Evolutionary conservation across 2,797 vertebrate genomes (phyloP).

Genomic region (Pyrocephalus nanus): DNA sequence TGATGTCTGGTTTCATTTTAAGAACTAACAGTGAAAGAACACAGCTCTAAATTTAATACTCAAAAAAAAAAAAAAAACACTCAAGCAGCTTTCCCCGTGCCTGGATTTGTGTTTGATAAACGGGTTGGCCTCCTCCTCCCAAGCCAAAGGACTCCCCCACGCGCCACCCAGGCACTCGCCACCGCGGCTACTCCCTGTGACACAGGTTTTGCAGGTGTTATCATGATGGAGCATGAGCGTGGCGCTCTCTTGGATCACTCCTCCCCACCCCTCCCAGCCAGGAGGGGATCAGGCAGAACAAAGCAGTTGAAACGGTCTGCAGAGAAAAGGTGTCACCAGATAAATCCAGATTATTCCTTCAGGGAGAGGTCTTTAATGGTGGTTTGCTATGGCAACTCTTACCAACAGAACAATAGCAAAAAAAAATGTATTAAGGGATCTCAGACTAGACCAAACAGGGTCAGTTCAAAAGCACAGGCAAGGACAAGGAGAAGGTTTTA

Average conservation of each 20-base stretch:
- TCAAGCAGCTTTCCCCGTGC: not conserved
- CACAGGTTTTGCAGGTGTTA: not conserved
- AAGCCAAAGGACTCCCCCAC: not conserved
- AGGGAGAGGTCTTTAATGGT: not conserved
- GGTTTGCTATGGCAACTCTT: not conserved
- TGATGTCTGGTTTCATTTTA: not conserved
- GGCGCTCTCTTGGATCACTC: not conserved
- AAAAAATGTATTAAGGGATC: not conserved
- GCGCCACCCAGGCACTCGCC: not conserved
- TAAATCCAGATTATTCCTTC: not conserved
- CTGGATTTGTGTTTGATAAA: not conserved
- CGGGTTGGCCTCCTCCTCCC: not conserved
- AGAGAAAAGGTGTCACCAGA: not conserved
- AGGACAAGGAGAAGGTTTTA: not conserved
- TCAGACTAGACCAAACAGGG: not conserved
- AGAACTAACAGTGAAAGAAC: not conserved
- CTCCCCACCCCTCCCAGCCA: not conserved
- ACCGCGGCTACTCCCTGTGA: not conserved
- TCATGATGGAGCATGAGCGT: fast-evolving
- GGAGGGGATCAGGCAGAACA: not conserved
- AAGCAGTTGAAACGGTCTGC: not conserved
- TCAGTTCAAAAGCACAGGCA: not conserved
- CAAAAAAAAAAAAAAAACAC: not conserved
- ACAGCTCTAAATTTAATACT: not conserved
- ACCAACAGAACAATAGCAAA: not conserved